Evolutionary conservation across 2,113 vertebrate species (phyloP).

Genomic region (Hiodon alosoides): DNA sequence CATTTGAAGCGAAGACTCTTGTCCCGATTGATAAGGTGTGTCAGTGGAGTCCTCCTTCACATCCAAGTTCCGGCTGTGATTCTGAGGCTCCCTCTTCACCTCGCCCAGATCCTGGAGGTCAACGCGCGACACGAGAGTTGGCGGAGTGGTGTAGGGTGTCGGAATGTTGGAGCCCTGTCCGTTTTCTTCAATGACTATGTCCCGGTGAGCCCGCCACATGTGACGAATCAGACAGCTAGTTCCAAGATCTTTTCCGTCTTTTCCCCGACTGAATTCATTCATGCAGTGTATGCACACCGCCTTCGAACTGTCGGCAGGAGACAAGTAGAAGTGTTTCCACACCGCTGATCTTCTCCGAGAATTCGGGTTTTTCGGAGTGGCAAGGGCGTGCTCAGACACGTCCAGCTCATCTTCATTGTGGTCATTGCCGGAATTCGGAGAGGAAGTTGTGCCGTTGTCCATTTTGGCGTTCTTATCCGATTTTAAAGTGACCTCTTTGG

Average conservation of each 20-base stretch:
- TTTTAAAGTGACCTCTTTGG: constrained; percentile 74
- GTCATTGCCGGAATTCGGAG: constrained; percentile 60
- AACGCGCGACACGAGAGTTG: constrained; percentile 75
- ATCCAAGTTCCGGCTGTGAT: constrained; percentile 47
- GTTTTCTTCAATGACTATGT: constrained; percentile 89
- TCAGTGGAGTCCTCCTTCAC: constrained; percentile 70
- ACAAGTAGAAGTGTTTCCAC: constrained; percentile 97
- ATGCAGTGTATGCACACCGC: constrained; percentile 96
- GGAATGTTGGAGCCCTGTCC: constrained; percentile 79
- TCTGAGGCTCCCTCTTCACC: constrained; percentile 57
- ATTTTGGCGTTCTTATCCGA: constrained; percentile 64
- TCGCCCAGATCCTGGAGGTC: constrained; percentile 65
- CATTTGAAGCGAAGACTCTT: constrained; percentile 59
- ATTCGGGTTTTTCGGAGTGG: constrained; percentile 73
- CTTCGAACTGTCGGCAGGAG: constrained; percentile 88
- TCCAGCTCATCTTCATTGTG: constrained; percentile 72
- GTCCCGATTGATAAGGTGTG: constrained; percentile 57
- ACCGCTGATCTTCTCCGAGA: constrained; percentile 88
- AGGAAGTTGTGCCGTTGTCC: constrained; percentile 53
- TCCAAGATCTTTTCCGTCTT: constrained; percentile 93
- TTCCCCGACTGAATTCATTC: constrained; percentile 94
- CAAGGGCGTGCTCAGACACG: constrained; percentile 61
- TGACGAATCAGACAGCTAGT: constrained; percentile 94
- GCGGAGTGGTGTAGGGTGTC: constrained; percentile 74
- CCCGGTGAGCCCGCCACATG: constrained; percentile 93